Evolutionary conservation across 1,140 invertebrate genomes (phyloP).

Genomic region (Drosophila burlai): DNA sequence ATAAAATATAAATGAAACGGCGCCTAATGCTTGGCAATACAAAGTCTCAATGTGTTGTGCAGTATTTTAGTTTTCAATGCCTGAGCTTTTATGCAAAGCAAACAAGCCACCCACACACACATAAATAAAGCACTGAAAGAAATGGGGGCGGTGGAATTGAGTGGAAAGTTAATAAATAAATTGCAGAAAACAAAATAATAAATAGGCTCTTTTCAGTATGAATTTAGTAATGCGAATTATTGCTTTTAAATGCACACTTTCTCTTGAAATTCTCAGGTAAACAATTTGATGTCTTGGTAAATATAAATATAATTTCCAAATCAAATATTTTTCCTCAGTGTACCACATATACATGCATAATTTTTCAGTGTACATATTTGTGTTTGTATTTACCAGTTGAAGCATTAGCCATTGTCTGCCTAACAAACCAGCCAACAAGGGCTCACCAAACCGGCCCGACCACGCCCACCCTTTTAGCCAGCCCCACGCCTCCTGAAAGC

Average conservation of each 20-base stretch:
- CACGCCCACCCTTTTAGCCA: not conserved
- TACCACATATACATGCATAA: conserved; percentile 18
- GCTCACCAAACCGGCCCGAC: conserved; percentile 10
- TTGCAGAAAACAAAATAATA: not conserved
- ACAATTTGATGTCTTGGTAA: not conserved
- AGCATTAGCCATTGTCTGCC: conserved; percentile 73
- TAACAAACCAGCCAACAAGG: conserved; percentile 28
- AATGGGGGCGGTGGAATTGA: not conserved
- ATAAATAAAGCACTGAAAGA: not conserved
- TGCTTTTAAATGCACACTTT: too few relatives aligned
- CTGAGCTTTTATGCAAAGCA: conserved; percentile 81
- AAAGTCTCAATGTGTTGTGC: conserved; percentile 78
- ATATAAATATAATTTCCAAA: too few relatives aligned
- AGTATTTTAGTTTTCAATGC: conserved; percentile 83
- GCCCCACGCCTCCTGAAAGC: not conserved
- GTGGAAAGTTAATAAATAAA: not conserved
- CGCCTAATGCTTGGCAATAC: conserved; percentile 78
- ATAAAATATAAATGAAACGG: conserved; percentile 81
- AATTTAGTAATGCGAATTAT: too few relatives aligned
- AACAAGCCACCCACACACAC: conserved; percentile 45
- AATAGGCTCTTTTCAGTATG: not conserved
- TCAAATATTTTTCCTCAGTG: not conserved
- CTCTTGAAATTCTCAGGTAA: too few relatives aligned
- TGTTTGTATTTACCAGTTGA: conserved; percentile 75
- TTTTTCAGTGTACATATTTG: conserved; percentile 58